Conservation (phyloP, 2,113 vertebrate genomes). For the Bufo bufo region DNA sequence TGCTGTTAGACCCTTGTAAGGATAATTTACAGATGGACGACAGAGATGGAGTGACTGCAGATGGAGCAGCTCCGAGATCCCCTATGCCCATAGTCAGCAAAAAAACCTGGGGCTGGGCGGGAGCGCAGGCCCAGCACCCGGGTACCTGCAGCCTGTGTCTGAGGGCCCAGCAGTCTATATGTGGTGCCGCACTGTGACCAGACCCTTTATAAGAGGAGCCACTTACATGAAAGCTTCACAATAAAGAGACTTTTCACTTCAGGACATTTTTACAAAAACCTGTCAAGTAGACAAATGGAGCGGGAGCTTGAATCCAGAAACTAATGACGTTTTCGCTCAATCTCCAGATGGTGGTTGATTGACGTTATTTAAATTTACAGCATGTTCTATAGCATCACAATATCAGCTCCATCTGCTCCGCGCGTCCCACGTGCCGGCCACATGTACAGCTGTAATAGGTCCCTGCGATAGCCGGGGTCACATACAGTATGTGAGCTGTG, state of each 20-base stretch:
- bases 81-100: not conserved
- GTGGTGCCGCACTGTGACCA: not conserved
- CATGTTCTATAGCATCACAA: not conserved
- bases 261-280: slow-evolving; percentile 7
- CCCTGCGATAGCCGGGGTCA: not conserved
- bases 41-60: slow-evolving; percentile 41
- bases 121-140: not conserved
- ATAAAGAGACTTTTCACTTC: not conserved
- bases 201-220: not conserved
- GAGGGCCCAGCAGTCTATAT: no score
- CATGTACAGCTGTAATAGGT: slow-evolving; percentile 16
- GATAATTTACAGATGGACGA: slow-evolving; percentile 59
- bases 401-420: not conserved
- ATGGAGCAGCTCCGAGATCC: no score
- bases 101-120: not conserved
- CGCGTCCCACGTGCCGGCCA: not conserved
- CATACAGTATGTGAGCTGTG: not conserved
- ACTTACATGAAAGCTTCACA: not conserved
- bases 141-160: not conserved
- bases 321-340: slow-evolving; percentile 14
- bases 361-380: slow-evolving; percentile 35
- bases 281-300: slow-evolving; percentile 21
- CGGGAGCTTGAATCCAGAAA: slow-evolving; percentile 22
- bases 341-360: slow-evolving; percentile 32
- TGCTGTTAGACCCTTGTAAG: slow-evolving; percentile 61